Conservation (phyloP, 1,140 invertebrate species). For the Chironomus tepperi region DNA sequence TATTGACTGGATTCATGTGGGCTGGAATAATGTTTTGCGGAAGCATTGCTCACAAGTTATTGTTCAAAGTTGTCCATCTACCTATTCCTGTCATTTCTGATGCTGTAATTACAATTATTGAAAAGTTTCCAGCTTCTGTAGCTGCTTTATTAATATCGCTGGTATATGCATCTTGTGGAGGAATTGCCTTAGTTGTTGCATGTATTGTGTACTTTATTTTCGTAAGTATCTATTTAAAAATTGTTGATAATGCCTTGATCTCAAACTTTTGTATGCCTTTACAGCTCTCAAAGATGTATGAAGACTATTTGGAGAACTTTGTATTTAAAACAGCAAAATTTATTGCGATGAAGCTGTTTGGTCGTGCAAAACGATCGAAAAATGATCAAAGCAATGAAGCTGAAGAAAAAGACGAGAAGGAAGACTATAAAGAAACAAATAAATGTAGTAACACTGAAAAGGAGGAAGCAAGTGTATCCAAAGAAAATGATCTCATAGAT, state of each 20-base stretch:
- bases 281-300: constrained; percentile 59
- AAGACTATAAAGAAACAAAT: neutral
- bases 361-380: constrained; percentile 29
- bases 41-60: constrained; percentile 24
- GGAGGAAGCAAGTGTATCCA: constrained; percentile 20
- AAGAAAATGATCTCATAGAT: constrained; percentile 14
- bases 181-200: constrained; percentile 42
- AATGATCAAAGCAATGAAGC: constrained; percentile 25
- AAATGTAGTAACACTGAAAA: constrained; percentile 22
- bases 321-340: constrained; percentile 46
- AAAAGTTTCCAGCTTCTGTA: constrained; percentile 35
- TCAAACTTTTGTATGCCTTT: no score
- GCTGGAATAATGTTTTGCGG: constrained; percentile 24
- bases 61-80: constrained; percentile 24
- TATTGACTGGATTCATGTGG: constrained; percentile 24
- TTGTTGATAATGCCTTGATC: no score
- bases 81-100: constrained; percentile 20
- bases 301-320: constrained; percentile 62
- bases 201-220: constrained; percentile 49
- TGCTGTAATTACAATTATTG: constrained; percentile 24
- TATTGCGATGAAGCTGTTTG: constrained; percentile 39
- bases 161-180: constrained; percentile 38
- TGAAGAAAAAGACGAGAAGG: constrained; percentile 12
- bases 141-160: constrained; percentile 36
- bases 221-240: constrained; percentile 37